Conservation (phyloP, 1,140 invertebrate genomes). For the Euglossa dilemma region DNA sequence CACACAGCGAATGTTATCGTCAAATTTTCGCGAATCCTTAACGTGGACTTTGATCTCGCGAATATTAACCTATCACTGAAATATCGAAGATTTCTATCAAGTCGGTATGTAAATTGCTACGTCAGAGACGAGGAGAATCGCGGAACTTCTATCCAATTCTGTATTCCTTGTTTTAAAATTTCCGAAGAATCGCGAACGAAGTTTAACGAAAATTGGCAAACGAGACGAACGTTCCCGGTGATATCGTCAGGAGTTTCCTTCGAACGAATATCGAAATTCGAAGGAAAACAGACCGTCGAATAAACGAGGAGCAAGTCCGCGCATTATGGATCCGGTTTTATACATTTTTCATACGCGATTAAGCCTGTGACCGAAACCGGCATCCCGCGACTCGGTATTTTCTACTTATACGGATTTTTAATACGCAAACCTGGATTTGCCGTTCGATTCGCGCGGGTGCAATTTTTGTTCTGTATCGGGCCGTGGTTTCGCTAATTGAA, state of each 20-base stretch:
- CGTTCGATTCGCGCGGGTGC: not conserved
- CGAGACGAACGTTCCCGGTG: not conserved
- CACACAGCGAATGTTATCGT: no score
- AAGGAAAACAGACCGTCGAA: not conserved
- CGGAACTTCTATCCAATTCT: not conserved
- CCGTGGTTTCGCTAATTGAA: slow-evolving; percentile 30
- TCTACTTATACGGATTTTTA: not conserved
- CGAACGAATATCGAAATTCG: not conserved
- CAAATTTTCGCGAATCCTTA: no score
- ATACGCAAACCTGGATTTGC: not conserved
- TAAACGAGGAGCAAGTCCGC: not conserved
- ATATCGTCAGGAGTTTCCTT: not conserved
- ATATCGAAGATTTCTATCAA: no score
- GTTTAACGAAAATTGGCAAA: not conserved
- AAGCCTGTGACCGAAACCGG: not conserved
- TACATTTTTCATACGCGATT: no score
- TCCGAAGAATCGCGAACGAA: not conserved
- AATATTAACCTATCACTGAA: no score
- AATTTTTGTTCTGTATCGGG: not conserved
- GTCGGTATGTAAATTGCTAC: not conserved
- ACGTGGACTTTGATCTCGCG: no score
- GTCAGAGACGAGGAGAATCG: not conserved
- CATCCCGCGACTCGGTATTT: not conserved
- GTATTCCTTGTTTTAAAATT: no score
- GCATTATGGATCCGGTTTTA: not conserved